Percentiles rank a stretch among this genome's conserved stretches.
phyloP scores from a whole-genome alignment of 1,140 invertebrate species.

The Drosophila melanica region DNA sequence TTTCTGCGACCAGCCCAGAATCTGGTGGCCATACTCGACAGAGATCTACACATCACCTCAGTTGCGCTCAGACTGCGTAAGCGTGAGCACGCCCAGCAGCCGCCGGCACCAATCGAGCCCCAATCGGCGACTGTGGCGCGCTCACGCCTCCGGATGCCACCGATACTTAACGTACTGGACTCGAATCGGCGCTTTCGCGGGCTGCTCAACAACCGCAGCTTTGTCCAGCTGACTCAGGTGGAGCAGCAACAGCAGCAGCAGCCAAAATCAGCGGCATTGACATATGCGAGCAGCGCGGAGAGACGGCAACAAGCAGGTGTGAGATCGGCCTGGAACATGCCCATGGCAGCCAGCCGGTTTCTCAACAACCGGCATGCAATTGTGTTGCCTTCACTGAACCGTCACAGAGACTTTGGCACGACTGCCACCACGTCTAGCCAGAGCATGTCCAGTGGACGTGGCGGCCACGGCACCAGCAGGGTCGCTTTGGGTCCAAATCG shows the following conservation, averaged over 20 bases:
- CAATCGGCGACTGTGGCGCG: slow-evolving; percentile 49
- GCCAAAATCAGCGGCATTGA: slow-evolving; percentile 72
- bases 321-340: slow-evolving; percentile 74
- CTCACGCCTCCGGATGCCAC: slow-evolving; percentile 69
- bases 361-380: slow-evolving; percentile 73
- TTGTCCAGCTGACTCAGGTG: slow-evolving; percentile 78
- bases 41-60: slow-evolving; percentile 65
- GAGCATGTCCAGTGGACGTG: slow-evolving; percentile 58
- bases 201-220: slow-evolving; percentile 70
- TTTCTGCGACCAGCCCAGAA: slow-evolving; percentile 52
- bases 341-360: slow-evolving; percentile 68
- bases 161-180: slow-evolving; percentile 77
- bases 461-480: slow-evolving; percentile 17
- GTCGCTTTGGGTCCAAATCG: not conserved
- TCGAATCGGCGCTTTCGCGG: slow-evolving; percentile 70
- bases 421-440: slow-evolving; percentile 55
- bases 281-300: slow-evolving; percentile 42
- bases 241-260: slow-evolving; percentile 66
- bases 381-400: slow-evolving; percentile 70
- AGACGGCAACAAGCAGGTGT: slow-evolving; percentile 52
- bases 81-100: slow-evolving; percentile 50
- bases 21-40: slow-evolving; percentile 59
- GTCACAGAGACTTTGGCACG: slow-evolving; percentile 48
- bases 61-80: slow-evolving; percentile 65
- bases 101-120: slow-evolving; percentile 27